Percentiles rank a stretch among this genome's conserved stretches.
phyloP scores from a whole-genome alignment of 2,888 invertebrate genomes.

The Lycocerus yunnanus region DNA sequence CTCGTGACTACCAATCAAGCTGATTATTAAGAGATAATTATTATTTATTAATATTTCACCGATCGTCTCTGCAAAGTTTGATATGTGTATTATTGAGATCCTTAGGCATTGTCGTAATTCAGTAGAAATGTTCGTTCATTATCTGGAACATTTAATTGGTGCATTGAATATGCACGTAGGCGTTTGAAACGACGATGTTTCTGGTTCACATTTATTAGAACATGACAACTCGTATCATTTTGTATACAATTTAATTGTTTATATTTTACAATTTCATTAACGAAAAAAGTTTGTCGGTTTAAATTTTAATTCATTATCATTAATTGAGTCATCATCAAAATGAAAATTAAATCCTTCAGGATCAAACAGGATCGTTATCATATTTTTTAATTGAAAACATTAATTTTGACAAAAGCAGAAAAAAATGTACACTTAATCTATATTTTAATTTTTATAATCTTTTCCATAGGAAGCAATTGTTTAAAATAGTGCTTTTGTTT shows the following conservation, averaged over 20 bases:
- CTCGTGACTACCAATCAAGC: constrained; percentile 37
- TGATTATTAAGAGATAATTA: constrained; percentile 38
- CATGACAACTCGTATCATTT: constrained; percentile 24
- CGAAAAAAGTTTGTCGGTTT: background rate
- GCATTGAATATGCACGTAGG: constrained; percentile 46
- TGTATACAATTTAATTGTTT: background rate
- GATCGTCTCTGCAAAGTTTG: constrained; percentile 38
- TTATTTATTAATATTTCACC: constrained; percentile 42
- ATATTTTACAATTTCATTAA: background rate
- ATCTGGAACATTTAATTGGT: constrained; percentile 50
- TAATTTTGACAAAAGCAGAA: no score
- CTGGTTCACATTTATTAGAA: constrained; percentile 30
- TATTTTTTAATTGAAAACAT: no score
- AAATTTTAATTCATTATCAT: background rate
- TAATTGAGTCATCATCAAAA: background rate
- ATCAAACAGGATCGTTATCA: background rate
- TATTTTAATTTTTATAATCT: no score
- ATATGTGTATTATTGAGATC: constrained; percentile 45
- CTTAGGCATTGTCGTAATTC: constrained; percentile 48
- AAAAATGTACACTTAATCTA: no score
- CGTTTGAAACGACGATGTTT: constrained; percentile 38
- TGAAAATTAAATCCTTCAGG: background rate
- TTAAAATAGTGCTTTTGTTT: no score
- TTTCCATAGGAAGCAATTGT: no score
- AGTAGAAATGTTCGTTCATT: constrained; percentile 50